A percentile compares a stretch with the other conserved stretches of the same genome.
Evolutionary conservation across 2,888 invertebrate genomes (phyloP).

Genomic region (Dugesia japonica): DNA sequence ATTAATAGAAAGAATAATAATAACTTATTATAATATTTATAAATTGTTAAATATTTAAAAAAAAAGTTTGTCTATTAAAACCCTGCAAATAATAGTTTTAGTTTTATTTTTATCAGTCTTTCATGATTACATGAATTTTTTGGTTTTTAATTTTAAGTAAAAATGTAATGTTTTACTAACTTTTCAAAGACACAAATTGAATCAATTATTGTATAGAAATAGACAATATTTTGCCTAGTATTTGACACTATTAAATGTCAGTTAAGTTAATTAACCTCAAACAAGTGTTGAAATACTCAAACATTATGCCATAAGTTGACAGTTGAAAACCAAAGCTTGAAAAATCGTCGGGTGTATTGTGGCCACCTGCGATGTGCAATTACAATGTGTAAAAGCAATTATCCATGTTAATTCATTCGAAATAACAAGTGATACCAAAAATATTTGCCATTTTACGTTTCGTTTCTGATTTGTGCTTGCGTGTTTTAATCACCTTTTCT

Average conservation of each 20-base stretch:
- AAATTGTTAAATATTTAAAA: too few species aligned
- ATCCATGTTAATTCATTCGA: slow-evolving; percentile 15
- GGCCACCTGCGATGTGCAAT: neutral
- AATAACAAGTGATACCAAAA: slow-evolving; percentile 11
- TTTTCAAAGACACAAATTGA: too few species aligned
- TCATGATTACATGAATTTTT: too few species aligned
- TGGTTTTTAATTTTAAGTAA: too few species aligned
- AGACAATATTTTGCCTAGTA: too few species aligned
- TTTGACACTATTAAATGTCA: slow-evolving; percentile 12
- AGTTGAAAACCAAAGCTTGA: neutral
- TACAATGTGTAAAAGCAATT: slow-evolving; percentile 6
- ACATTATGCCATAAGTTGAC: neutral
- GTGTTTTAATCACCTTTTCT: neutral
- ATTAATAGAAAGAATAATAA: too few species aligned
- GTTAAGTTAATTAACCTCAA: slow-evolving; percentile 15
- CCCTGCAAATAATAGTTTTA: too few species aligned
- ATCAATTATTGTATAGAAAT: too few species aligned
- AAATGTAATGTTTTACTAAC: too few species aligned
- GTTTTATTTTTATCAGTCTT: too few species aligned
- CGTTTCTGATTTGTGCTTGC: neutral
- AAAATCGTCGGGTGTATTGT: neutral
- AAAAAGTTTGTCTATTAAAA: too few species aligned
- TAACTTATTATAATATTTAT: too few species aligned
- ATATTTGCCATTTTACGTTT: slow-evolving; percentile 10
- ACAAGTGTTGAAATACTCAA: slow-evolving; percentile 20